Conservation (phyloP, 2,797 vertebrate species). For the Australoheros facetus region DNA sequence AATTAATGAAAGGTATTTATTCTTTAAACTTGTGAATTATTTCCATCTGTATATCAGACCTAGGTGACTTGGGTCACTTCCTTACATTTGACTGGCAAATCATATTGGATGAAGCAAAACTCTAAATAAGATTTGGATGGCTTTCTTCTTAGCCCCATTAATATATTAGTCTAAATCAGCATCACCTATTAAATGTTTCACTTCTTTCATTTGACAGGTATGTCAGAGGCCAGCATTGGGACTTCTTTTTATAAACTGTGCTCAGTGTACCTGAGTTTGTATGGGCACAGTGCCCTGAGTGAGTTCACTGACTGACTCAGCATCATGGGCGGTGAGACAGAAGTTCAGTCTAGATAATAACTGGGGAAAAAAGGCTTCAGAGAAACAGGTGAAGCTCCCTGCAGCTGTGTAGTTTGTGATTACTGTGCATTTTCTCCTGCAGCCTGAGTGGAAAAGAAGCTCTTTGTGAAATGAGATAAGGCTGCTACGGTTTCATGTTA, state of each 20-base stretch:
- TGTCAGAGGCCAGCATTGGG: slow-evolving; percentile 14
- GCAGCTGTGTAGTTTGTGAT: slow-evolving; percentile 31
- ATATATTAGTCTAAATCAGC: background rate
- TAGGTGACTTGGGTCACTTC: background rate
- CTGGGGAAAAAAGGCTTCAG: background rate
- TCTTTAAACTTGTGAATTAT: background rate
- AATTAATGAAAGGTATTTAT: background rate
- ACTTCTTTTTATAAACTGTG: slow-evolving; percentile 2
- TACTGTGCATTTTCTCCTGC: slow-evolving; percentile 21
- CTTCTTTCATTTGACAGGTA: background rate
- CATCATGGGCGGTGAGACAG: background rate
- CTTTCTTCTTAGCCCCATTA: background rate
- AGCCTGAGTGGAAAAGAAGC: slow-evolving; percentile 14
- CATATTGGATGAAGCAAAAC: background rate
- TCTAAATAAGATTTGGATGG: background rate
- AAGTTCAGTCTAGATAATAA: slow-evolving; percentile 7
- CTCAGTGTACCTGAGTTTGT: background rate
- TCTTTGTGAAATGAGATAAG: slow-evolving; percentile 46
- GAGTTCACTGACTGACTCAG: slow-evolving; percentile 28
- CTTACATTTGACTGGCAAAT: background rate
- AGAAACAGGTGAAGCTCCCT: slow-evolving; percentile 1
- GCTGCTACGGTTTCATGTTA: slow-evolving; percentile 38
- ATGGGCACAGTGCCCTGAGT: background rate
- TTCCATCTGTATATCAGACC: background rate
- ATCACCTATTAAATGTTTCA: background rate